These are phyloP conservation scores for Falco rusticolus DNA, from an alignment of 2,797 vertebrate genomes.

Conservation along the genomic window DNA sequence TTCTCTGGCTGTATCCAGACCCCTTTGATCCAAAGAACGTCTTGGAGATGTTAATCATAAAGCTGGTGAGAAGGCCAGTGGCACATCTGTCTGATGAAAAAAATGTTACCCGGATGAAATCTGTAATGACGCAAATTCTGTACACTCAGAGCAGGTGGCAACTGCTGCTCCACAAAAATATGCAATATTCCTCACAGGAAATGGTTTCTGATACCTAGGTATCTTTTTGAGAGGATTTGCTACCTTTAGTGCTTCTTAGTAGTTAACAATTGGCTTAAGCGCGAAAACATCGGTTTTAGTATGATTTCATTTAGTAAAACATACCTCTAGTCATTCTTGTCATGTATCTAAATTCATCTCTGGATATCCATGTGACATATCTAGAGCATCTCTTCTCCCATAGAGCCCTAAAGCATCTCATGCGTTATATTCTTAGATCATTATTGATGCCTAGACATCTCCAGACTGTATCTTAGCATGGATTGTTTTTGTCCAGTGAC, in stretches of 20 bases:
- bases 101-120: not conserved
- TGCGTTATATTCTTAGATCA: not conserved
- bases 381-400: not conserved
- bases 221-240: not conserved
- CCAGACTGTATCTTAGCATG: not conserved
- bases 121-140: not conserved
- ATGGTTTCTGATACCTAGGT: not conserved
- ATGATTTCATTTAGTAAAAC: not conserved
- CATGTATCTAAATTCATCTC: not conserved
- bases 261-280: not conserved
- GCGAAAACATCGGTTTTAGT: not conserved
- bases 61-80: not conserved
- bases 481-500: not conserved
- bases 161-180: not conserved
- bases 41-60: not conserved
- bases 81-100: not conserved
- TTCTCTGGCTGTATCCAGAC: not conserved
- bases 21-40: not conserved
- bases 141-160: not conserved
- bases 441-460: not conserved
- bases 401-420: not conserved
- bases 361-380: not conserved
- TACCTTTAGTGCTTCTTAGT: not conserved
- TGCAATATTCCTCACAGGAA: not conserved
- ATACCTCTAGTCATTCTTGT: not conserved